These are phyloP conservation scores for Galaxias olidus DNA, from an alignment of 2,797 vertebrate genomes.

Conservation along the genomic window DNA sequence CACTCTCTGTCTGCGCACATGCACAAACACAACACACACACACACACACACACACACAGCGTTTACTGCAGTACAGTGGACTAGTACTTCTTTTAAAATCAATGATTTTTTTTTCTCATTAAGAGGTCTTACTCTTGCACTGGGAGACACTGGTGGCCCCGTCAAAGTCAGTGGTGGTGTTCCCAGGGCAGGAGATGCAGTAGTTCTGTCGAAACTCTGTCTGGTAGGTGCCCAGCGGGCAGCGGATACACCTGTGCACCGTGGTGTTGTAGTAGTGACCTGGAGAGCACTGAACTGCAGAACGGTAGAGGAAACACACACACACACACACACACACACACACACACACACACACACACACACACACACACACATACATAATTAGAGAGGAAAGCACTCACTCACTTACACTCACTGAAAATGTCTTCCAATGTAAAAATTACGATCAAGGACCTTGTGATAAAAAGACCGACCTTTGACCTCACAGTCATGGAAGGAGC, in stretches of 20 bases:
- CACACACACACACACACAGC: neutral
- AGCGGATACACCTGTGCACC: slow-evolving; percentile 94
- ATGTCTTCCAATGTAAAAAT: neutral
- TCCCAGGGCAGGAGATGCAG: slow-evolving; percentile 94
- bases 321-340: slow-evolving; percentile 29
- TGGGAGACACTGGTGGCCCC: slow-evolving; percentile 94
- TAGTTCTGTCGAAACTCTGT: slow-evolving; percentile 96
- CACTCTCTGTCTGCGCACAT: slow-evolving; percentile 86
- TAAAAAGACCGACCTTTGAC: slow-evolving; percentile 84
- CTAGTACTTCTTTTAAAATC: neutral
- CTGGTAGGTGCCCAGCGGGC: slow-evolving; percentile 91
- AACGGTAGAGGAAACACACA: slow-evolving; percentile 10
- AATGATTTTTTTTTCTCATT: neutral
- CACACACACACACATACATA: slow-evolving; percentile 13
- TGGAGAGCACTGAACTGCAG: slow-evolving; percentile 89
- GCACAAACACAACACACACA: slow-evolving; percentile 1
- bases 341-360: neutral
- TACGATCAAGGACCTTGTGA: neutral
- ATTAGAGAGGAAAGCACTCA: neutral
- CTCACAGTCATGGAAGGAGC: slow-evolving; percentile 96
- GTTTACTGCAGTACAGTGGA: neutral
- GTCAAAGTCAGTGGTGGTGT: slow-evolving; percentile 96
- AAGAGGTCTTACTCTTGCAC: slow-evolving; percentile 89
- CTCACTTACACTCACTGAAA: neutral
- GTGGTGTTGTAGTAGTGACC: slow-evolving; percentile 97